Evolutionary conservation across 2,888 invertebrate genomes (phyloP).

Genomic region (Choreutis nemorana): DNA sequence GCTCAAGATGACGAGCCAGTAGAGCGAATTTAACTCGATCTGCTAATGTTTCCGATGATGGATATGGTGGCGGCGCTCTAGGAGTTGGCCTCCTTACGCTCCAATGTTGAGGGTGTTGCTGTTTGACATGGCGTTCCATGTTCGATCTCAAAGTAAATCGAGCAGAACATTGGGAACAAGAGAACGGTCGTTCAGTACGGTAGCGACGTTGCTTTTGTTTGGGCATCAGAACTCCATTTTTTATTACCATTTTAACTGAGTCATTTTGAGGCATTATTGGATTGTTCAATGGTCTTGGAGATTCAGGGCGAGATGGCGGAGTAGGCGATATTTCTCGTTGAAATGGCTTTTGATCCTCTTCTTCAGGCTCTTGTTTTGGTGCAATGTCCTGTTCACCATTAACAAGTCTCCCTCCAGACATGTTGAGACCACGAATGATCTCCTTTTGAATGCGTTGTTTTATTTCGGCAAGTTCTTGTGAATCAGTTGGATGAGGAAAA

Average conservation of each 20-base stretch:
- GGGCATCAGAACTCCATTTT: slow-evolving; percentile 89
- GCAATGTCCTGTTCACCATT: slow-evolving; percentile 39
- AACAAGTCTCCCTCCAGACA: slow-evolving; percentile 74
- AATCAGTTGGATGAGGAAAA: slow-evolving; percentile 62
- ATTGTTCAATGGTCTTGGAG: slow-evolving; percentile 54
- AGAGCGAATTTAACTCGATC: slow-evolving; percentile 76
- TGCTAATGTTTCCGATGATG: slow-evolving; percentile 32
- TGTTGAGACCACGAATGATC: slow-evolving; percentile 69
- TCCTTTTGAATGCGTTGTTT: slow-evolving; percentile 74
- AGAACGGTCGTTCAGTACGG: slow-evolving; percentile 89
- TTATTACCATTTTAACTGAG: slow-evolving; percentile 88
- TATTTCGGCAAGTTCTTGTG: slow-evolving; percentile 71
- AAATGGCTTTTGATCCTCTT: slow-evolving; percentile 60
- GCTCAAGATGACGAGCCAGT: slow-evolving; percentile 78
- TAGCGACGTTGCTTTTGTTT: slow-evolving; percentile 92
- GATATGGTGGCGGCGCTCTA: slow-evolving; percentile 47
- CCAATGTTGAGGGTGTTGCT: slow-evolving; percentile 92
- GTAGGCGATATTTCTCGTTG: slow-evolving; percentile 42
- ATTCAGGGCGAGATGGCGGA: slow-evolving; percentile 54
- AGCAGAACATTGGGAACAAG: slow-evolving; percentile 90
- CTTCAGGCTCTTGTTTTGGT: slow-evolving; percentile 56
- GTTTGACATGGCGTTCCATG: slow-evolving; percentile 94
- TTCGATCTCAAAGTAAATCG: slow-evolving; percentile 91
- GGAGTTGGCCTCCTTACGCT: slow-evolving; percentile 74
- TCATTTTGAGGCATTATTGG: slow-evolving; percentile 56